A percentile compares a stretch with the other conserved stretches of the same genome.
Evolutionary conservation across 2,888 invertebrate species (phyloP).

Genomic region (Rhabditoides inermis): DNA sequence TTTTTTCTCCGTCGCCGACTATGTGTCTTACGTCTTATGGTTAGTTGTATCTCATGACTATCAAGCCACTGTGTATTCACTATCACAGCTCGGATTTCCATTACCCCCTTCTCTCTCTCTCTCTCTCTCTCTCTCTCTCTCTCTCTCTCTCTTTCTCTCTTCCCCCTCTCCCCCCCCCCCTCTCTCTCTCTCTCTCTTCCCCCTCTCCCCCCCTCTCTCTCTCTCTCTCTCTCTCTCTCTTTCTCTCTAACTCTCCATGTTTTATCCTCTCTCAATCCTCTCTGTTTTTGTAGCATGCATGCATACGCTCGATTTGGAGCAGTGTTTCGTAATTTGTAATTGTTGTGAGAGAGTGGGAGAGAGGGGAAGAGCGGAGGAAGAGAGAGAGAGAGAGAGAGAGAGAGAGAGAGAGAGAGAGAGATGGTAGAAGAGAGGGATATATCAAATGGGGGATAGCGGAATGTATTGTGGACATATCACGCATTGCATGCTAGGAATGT

Average conservation of each 20-base stretch:
- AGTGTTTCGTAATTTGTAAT: no score
- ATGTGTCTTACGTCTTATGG: no score
- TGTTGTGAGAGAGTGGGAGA: not conserved
- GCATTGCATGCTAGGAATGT: no score
- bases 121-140: not conserved
- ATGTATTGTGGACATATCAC: no score
- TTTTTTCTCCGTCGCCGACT: no score
- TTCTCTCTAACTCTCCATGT: not conserved
- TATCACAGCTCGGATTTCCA: not conserved
- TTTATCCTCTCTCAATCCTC: not conserved
- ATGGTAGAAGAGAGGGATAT: slow-evolving; percentile 1
- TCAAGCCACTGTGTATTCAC: no score
- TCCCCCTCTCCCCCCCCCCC: not conserved
- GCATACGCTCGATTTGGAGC: not conserved
- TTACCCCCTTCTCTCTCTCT: slow-evolving; percentile 1
- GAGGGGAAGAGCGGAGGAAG: not conserved
- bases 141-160: slow-evolving; percentile 10
- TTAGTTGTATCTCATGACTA: no score
- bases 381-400: not conserved
- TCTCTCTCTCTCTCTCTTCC: not conserved
- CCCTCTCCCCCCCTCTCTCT: not conserved
- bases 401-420: slow-evolving; percentile 4
- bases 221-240: slow-evolving; percentile 1
- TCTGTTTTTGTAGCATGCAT: not conserved
- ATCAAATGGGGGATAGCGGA: not conserved